Base-by-base conservation (phyloP, 2,888 invertebrate genomes). In the Masnerella sp. region DNA sequence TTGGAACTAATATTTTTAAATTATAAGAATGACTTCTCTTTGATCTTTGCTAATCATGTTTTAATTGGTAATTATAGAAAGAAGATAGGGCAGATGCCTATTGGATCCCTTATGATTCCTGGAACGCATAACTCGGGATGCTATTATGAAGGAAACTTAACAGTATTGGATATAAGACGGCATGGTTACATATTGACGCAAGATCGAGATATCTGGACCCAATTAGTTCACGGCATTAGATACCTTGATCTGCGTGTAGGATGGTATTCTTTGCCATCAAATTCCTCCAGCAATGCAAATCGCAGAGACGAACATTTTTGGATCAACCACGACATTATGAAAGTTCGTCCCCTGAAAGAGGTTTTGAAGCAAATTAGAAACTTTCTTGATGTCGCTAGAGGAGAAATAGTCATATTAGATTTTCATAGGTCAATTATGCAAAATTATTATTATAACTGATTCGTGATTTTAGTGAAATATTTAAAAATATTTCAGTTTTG, bases 181-280 rank as follows among this genome's bases (percentile, higher is more conserved):
- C 77, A 83, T 9, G 78, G 84, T 15, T 90, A 89, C 76, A 83
- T 90, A 22, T 82, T 90, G 52, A 91, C 92, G 36, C 96, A 96
- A 85, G 95, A 95, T 84, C 91, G 94, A 68, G 92, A 92, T 81
- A 90, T 96, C 49, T 95, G 95, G 93, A 91, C 92, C 0, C 96
- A 96, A 82, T 89, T 96, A n/a, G 93, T 94, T 0, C 93, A 94
- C 83, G 96, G 96, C 54, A 92, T 95, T 80, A 90, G 96, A 82
- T 95, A 94, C 87, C 89, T 96, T 49, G 95, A 96, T 86, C 90
- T 96, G 58, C 91, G 95, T 79, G 90, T 96, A 75, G 95, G 94
- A 72, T 94, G 91, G 87, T 93, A 91, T 77, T 86, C 78, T 68
- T 81, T 70, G 72, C 82, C 62, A 73, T 81, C 75, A 76, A 82